phyloP scores from a whole-genome alignment of 2,113 vertebrate species.

The Ellobius talpinus region DNA sequence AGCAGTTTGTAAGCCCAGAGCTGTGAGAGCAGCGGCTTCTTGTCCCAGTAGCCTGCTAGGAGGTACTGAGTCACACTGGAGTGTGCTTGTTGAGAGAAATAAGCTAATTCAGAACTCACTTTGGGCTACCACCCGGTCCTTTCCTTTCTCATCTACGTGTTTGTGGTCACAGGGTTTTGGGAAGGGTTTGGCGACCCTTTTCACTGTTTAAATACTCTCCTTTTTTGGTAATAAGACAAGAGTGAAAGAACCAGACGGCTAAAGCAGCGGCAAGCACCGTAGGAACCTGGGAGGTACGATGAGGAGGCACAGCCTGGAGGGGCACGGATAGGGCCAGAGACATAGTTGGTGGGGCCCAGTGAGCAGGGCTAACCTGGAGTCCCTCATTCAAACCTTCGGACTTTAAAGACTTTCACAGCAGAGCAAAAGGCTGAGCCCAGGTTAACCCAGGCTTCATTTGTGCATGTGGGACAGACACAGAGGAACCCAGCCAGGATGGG shows the following conservation, averaged over 20 bases:
- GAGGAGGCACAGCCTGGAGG: not conserved
- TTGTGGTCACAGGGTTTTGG: not conserved
- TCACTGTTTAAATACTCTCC: not conserved
- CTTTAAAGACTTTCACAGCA: not conserved
- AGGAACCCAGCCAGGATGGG: not conserved
- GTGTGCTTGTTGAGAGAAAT: not conserved
- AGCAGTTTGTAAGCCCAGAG: not conserved
- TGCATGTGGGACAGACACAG: rapidly evolving
- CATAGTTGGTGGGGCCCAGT: not conserved
- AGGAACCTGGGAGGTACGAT: rapidly evolving
- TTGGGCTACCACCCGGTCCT: not conserved
- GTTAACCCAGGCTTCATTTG: not conserved
- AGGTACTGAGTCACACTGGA: not conserved
- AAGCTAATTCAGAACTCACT: not conserved
- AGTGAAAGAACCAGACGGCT: not conserved
- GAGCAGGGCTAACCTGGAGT: not conserved
- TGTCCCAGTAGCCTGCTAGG: not conserved
- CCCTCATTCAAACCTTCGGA: not conserved
- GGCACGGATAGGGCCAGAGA: not conserved
- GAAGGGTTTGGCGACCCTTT: not conserved
- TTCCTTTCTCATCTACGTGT: not conserved
- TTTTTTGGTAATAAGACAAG: not conserved
- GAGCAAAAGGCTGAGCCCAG: not conserved
- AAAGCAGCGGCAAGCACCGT: rapidly evolving
- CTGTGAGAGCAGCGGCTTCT: not conserved